These are phyloP conservation scores for Acanthococcus lagerstroemiae DNA, from an alignment of 2,888 invertebrate species.

Conservation along the genomic window DNA sequence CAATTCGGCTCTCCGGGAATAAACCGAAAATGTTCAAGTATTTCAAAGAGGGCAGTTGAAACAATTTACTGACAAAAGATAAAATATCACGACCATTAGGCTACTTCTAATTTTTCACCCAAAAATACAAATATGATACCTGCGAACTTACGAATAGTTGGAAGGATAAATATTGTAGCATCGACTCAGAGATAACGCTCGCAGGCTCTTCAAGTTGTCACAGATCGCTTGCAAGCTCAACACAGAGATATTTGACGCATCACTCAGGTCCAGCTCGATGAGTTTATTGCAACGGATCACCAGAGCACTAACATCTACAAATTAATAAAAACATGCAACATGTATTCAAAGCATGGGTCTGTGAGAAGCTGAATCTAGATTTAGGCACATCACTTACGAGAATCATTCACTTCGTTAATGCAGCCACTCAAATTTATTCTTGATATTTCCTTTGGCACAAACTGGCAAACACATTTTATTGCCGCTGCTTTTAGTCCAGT, in stretches of 20 bases:
- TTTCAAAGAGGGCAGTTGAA: slow-evolving; percentile 34
- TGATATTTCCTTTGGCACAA: slow-evolving; percentile 53
- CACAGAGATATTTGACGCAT: slow-evolving; percentile 63
- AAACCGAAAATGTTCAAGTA: slow-evolving; percentile 34
- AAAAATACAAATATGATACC: neutral
- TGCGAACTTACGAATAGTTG: slow-evolving; percentile 54
- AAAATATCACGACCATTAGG: neutral
- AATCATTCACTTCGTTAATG: slow-evolving; percentile 60
- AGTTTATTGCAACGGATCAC: slow-evolving; percentile 58
- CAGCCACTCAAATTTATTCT: slow-evolving; percentile 76
- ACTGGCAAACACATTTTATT: slow-evolving; percentile 51
- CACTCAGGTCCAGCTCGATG: slow-evolving; percentile 77
- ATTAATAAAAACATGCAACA: neutral
- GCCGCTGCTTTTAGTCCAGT: slow-evolving; percentile 54
- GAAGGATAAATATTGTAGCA: slow-evolving; percentile 66
- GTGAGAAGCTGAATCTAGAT: neutral
- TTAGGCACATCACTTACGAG: slow-evolving; percentile 49
- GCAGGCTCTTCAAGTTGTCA: slow-evolving; percentile 50
- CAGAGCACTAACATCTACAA: slow-evolving; percentile 58
- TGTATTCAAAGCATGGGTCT: slow-evolving; percentile 8
- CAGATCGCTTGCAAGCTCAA: slow-evolving; percentile 50
- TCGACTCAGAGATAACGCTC: slow-evolving; percentile 68
- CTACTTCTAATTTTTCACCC: neutral
- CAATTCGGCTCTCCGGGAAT: slow-evolving; percentile 31
- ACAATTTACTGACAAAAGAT: slow-evolving; percentile 18